These are phyloP conservation scores for Fregata magnificens DNA, from an alignment of 2,113 vertebrate species.

Conservation along the genomic window DNA sequence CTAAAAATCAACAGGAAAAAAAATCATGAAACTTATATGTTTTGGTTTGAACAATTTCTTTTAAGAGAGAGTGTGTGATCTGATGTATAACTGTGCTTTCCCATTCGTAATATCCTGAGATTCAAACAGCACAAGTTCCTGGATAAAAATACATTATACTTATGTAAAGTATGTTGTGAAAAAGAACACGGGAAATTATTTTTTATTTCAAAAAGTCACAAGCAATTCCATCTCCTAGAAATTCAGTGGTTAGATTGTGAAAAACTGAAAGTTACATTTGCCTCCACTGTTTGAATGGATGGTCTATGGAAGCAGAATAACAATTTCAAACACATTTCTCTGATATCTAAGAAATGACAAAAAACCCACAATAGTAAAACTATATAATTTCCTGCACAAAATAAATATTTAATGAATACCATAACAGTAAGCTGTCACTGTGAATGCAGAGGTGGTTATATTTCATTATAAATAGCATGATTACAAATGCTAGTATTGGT, in stretches of 20 bases:
- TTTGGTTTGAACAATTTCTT: background rate
- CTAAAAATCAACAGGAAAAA: background rate
- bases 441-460: background rate
- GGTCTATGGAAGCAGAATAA: background rate
- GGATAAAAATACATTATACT: background rate
- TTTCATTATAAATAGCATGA: background rate
- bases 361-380: background rate
- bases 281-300: background rate
- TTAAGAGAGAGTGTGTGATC: background rate
- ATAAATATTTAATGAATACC: background rate
- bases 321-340: background rate
- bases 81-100: background rate
- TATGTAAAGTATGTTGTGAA: background rate
- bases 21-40: background rate
- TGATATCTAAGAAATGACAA: background rate
- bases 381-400: background rate
- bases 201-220: background rate
- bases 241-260: background rate
- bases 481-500: background rate
- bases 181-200: background rate
- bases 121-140: background rate
- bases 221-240: background rate
- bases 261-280: background rate
- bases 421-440: background rate
- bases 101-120: background rate